Conservation (phyloP, 2,888 invertebrate genomes). For the Athetis lepigone region DNA sequence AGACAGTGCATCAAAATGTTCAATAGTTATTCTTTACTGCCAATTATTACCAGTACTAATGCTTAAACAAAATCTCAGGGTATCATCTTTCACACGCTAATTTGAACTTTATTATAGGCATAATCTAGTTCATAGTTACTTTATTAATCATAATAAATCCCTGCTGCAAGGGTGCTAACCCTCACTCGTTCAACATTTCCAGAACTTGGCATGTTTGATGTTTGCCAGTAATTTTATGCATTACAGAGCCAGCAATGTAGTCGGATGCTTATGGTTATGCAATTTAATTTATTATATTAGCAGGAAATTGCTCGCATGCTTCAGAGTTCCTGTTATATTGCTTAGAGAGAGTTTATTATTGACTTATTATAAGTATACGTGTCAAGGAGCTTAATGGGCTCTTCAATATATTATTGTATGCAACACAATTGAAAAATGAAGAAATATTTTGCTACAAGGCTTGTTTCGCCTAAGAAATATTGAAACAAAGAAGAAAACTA, state of each 20-base stretch:
- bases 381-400: too few species aligned
- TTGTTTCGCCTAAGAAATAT: too few species aligned
- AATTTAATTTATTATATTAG: constrained; percentile 11
- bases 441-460: too few species aligned
- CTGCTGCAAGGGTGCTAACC: not conserved
- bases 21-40: not conserved
- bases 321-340: not conserved
- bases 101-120: not conserved
- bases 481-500: too few species aligned
- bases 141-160: not conserved
- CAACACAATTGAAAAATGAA: too few species aligned
- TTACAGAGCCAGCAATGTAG: constrained; percentile 7
- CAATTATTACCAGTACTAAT: not conserved
- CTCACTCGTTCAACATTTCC: not conserved
- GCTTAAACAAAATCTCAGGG: not conserved
- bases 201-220: constrained; percentile 16
- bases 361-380: not conserved
- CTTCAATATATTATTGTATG: too few species aligned
- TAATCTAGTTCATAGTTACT: not conserved
- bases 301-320: constrained; percentile 4
- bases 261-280: not conserved
- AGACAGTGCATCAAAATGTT: not conserved
- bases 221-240: constrained; percentile 39
- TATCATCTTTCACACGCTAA: not conserved
- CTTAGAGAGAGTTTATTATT: not conserved